phyloP scores from a whole-genome alignment of 2,888 invertebrate genomes.

The Notocelia uddmanniana region DNA sequence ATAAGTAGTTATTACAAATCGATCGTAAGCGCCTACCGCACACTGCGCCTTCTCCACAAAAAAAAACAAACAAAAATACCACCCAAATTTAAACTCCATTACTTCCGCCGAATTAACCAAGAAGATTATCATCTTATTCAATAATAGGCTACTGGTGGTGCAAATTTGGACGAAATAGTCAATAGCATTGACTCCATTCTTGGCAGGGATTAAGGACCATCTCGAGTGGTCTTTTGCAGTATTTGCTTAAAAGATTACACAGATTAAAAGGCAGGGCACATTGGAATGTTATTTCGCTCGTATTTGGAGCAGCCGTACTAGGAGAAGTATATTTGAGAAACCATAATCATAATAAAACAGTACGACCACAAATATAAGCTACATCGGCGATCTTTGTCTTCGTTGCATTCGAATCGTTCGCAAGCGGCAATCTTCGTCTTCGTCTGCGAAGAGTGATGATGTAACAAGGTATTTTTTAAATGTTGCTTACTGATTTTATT shows the following conservation, averaged over 20 bases:
- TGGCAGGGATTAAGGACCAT: constrained; percentile 66
- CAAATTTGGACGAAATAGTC: constrained; percentile 58
- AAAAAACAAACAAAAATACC: constrained; percentile 35
- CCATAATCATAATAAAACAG: too few relatives aligned
- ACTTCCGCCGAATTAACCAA: constrained; percentile 37
- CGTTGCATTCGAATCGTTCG: too few relatives aligned
- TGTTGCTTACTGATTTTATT: too few relatives aligned
- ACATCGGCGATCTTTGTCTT: too few relatives aligned
- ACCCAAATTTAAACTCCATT: constrained; percentile 46
- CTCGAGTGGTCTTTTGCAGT: constrained; percentile 66
- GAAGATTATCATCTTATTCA: constrained; percentile 44
- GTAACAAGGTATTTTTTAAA: too few relatives aligned
- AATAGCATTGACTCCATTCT: constrained; percentile 56
- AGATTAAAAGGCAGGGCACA: constrained; percentile 63
- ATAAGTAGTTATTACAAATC: constrained; percentile 32
- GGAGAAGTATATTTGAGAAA: neutral
- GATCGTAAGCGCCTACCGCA: constrained; percentile 42
- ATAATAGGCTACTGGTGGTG: constrained; percentile 55
- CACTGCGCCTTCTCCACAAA: constrained; percentile 29
- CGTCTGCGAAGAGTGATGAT: too few relatives aligned
- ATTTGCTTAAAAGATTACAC: constrained; percentile 80
- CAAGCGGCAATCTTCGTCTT: too few relatives aligned
- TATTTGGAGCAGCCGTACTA: constrained; percentile 2
- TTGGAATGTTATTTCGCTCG: neutral
- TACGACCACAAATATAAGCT: too few relatives aligned